Evolutionary conservation across 2,888 invertebrate species (phyloP), one percentile per base, ranked within the genome.

Genomic region (Drosophila engyochracea): DNA sequence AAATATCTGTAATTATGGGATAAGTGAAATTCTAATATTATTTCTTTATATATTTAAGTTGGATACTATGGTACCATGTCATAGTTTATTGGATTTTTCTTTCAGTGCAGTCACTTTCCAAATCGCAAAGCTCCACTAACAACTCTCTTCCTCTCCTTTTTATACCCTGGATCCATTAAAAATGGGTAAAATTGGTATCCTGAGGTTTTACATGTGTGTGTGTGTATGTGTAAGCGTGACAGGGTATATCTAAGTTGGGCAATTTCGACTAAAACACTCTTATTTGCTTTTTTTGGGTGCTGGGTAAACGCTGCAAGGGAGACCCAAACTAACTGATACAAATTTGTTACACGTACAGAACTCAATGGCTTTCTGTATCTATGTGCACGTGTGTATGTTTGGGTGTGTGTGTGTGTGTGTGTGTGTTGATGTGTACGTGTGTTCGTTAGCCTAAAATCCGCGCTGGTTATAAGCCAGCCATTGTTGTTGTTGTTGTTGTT

Each of bases 401-500:
- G 58, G 16, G 22, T 59, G 30, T 41, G 60, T 30, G 6, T 30
- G 30, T 30, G 25, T 25, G 25, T 25, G 28, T 41, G 61, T 58
- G 63, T 61, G 53, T 31, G 10, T 62, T 41, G 60, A 22, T 41
- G 55, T 71, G 79, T 83, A 88, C 90, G 90, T 86, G 89, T 81
- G 77, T 86, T 89, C 89, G 86, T 90, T 90, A 89, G 89, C 71
- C 89, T 74, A 79, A 89, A 89, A 83, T 83, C 84, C 83, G 83
- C 86, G 89, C 66, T 72, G 79, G 72, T 52, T 84, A 78, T 76
- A 82, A 77, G 81, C 71, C 73, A 76, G 63, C 44, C 53, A 57
- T 66, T 64, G 52, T 78, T 81, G 70, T 57, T 68, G 61, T 39
- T 62, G 52, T 63, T 70, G 55, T 70, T 74, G 77, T 49, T 69